These are phyloP conservation scores for Megalopta genalis DNA, from an alignment of 1,140 invertebrate genomes.

Conservation along the genomic window DNA sequence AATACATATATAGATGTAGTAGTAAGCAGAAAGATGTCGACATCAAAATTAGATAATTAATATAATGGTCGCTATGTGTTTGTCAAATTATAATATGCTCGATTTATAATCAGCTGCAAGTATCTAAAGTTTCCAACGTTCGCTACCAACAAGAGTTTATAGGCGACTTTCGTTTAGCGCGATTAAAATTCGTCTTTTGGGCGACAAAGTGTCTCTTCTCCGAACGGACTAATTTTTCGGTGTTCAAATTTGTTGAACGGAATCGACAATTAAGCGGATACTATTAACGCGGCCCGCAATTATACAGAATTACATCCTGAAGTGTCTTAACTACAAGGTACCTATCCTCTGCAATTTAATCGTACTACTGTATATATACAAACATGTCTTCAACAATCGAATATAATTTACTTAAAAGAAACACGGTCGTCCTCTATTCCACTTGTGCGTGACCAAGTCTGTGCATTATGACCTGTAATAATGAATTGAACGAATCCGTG, in stretches of 20 bases:
- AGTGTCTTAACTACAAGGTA: constrained; percentile 27
- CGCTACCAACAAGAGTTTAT: too few species aligned
- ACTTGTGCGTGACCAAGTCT: not conserved
- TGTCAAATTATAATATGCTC: too few species aligned
- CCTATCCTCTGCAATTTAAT: not conserved
- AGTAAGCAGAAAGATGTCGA: too few species aligned
- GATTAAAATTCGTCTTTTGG: not conserved
- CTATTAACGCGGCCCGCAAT: not conserved
- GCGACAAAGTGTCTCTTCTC: not conserved
- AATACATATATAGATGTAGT: too few species aligned
- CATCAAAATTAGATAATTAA: too few species aligned
- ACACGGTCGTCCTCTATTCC: too few species aligned
- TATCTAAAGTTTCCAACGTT: too few species aligned
- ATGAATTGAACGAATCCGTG: not conserved
- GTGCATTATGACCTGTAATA: not conserved
- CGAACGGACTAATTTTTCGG: not conserved
- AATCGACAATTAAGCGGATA: not conserved
- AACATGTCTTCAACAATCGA: not conserved
- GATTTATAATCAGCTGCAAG: too few species aligned
- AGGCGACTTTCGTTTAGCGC: not conserved
- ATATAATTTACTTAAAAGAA: not conserved
- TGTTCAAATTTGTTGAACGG: not conserved
- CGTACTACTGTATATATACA: too few species aligned
- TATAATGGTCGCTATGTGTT: too few species aligned
- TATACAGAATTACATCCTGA: not conserved